These are phyloP conservation scores for Ectemnius lituratus DNA, from an alignment of 2,888 invertebrate species.

Conservation along the genomic window DNA sequence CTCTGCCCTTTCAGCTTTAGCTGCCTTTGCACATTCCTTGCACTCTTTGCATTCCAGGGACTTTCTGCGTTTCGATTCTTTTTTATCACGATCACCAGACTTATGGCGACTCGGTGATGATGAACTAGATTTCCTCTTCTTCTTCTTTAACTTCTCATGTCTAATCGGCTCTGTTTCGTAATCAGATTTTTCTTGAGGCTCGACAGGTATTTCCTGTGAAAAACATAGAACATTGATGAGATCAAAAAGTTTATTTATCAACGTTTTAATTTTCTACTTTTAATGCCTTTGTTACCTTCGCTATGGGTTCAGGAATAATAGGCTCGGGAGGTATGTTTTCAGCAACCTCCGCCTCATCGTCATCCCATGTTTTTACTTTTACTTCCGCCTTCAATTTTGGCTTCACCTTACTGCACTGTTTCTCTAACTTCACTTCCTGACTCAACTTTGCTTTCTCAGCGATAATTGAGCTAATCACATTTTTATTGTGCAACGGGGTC, in stretches of 20 bases:
- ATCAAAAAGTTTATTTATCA: too few relatives aligned
- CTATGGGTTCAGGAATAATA: conserved; percentile 33
- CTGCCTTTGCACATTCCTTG: conserved; percentile 67
- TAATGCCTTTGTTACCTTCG: conserved; percentile 21
- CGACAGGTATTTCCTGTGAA: conserved; percentile 35
- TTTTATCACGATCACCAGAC: conserved; percentile 65
- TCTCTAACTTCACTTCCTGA: conserved; percentile 69
- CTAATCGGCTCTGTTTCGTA: conserved; percentile 49
- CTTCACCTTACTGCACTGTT: conserved; percentile 82
- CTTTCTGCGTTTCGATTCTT: conserved; percentile 68
- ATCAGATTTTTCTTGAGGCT: conserved; percentile 46
- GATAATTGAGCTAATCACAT: conserved; percentile 74
- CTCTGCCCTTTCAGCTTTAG: conserved; percentile 65
- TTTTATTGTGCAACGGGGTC: conserved; percentile 73
- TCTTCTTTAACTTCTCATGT: conserved; percentile 69
- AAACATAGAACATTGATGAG: neutral
- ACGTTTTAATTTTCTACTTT: neutral
- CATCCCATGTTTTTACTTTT: conserved; percentile 81
- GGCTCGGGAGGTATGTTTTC: conserved; percentile 53
- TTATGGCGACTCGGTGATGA: conserved; percentile 66
- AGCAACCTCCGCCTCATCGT: conserved; percentile 64
- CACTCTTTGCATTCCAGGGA: conserved; percentile 69
- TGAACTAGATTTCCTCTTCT: conserved; percentile 69
- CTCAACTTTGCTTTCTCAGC: conserved; percentile 73
- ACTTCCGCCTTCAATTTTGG: conserved; percentile 87